These are phyloP conservation scores for Pyrochroa serraticornis DNA, from an alignment of 2,888 invertebrate species.

Conservation along the genomic window DNA sequence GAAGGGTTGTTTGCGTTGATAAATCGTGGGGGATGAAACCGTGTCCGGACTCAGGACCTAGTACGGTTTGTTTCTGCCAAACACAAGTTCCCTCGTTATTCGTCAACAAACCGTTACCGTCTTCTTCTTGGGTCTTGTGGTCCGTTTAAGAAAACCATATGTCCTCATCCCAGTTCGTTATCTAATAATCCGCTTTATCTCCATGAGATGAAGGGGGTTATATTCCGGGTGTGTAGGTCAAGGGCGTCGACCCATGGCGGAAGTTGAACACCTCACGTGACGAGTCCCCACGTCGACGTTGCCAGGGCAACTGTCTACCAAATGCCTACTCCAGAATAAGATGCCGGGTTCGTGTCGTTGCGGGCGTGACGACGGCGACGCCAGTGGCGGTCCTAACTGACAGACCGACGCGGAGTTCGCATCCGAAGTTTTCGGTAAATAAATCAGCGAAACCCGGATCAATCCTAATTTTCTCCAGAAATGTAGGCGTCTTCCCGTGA, in stretches of 20 bases:
- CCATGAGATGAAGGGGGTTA: conserved; percentile 18
- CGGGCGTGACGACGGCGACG: conserved; percentile 19
- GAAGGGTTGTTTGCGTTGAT: too few relatives aligned
- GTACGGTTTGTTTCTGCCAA: too few relatives aligned
- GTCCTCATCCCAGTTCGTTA: conserved; percentile 8
- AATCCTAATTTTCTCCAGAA: neutral
- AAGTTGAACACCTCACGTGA: conserved; percentile 24
- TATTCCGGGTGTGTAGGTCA: conserved; percentile 38
- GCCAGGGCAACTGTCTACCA: conserved; percentile 31
- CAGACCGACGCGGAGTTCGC: neutral
- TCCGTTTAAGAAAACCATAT: conserved; percentile 13
- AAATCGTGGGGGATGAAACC: too few relatives aligned
- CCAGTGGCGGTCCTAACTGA: neutral
- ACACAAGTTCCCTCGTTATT: too few relatives aligned
- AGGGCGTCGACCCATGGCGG: conserved; percentile 37
- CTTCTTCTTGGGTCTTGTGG: conserved; percentile 3
- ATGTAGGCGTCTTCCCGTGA: neutral
- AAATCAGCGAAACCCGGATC: neutral
- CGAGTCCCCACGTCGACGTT: conserved; percentile 27
- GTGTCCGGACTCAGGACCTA: too few relatives aligned
- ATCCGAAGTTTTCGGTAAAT: neutral
- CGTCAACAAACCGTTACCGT: neutral
- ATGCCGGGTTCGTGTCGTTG: conserved; percentile 21
- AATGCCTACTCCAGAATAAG: conserved; percentile 27
- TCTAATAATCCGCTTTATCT: conserved; percentile 25